Conservation (phyloP, 1,140 invertebrate species). For the Galleria mellonella region DNA sequence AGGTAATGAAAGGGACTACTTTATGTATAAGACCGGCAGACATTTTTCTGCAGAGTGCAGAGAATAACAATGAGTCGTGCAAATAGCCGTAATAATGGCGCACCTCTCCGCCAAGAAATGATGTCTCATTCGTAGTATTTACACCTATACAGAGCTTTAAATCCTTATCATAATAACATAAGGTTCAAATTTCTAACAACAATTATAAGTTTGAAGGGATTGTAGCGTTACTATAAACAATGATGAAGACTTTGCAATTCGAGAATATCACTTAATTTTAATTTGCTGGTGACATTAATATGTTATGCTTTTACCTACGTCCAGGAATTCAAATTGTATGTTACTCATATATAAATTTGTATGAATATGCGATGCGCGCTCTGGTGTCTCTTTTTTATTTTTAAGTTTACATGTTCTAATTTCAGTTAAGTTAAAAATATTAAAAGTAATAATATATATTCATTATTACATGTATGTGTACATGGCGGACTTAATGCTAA, state of each 20-base stretch:
- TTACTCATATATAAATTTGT: too few species aligned
- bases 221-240: neutral
- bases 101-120: constrained; percentile 1
- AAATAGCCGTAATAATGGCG: constrained; percentile 16
- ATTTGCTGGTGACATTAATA: neutral
- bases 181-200: neutral
- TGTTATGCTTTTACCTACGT: too few species aligned
- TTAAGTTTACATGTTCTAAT: too few species aligned
- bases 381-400: too few species aligned
- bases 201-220: too few species aligned
- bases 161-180: neutral
- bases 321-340: too few species aligned
- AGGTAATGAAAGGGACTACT: neutral
- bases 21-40: constrained; percentile 2
- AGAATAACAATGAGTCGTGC: constrained; percentile 17
- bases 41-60: constrained; percentile 11
- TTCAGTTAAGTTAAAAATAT: too few species aligned
- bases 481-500: too few species aligned
- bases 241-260: neutral
- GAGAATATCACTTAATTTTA: neutral
- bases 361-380: too few species aligned
- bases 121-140: constrained; percentile 5
- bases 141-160: neutral
- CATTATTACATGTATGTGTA: too few species aligned
- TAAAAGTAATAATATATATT: too few species aligned